phyloP scores from a whole-genome alignment of 1,140 invertebrate genomes.

The Agrypnia vestita region DNA sequence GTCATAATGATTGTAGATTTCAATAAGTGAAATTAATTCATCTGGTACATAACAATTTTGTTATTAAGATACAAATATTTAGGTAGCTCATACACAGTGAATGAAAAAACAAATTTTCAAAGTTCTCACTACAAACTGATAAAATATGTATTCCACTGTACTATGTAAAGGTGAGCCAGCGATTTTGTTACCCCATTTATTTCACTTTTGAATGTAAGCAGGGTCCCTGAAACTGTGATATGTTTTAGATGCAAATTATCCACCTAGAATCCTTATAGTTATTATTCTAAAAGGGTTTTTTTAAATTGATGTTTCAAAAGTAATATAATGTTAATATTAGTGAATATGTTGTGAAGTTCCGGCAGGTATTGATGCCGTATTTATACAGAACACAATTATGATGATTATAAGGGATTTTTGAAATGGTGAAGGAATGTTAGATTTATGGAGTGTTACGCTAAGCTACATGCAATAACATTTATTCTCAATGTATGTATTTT shows the following conservation, averaged over 20 bases:
- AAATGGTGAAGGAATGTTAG: slow-evolving; percentile 40
- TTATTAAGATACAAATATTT: too few species aligned
- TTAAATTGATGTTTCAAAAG: slow-evolving; percentile 47
- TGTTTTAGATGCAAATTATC: slow-evolving; percentile 54
- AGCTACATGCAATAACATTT: slow-evolving; percentile 42
- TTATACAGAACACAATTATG: too few species aligned
- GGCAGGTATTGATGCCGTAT: slow-evolving; percentile 1
- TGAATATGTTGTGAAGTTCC: slow-evolving; percentile 25
- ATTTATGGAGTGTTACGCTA: slow-evolving; percentile 35
- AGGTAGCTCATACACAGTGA: too few species aligned
- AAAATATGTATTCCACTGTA: too few species aligned
- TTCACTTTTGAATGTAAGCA: slow-evolving; percentile 54
- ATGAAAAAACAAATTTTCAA: too few species aligned
- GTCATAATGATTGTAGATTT: too few species aligned
- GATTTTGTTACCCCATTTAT: slow-evolving; percentile 38
- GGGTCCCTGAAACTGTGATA: slow-evolving; percentile 57
- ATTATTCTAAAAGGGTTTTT: slow-evolving; percentile 38
- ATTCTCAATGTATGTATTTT: slow-evolving; percentile 41
- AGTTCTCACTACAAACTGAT: too few species aligned
- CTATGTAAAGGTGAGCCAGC: too few species aligned
- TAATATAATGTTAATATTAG: slow-evolving; percentile 42
- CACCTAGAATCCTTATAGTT: slow-evolving; percentile 52
- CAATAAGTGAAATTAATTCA: too few species aligned
- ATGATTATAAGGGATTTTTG: slow-evolving; percentile 32
- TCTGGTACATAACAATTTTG: too few species aligned